Conservation (phyloP, 1,140 invertebrate species). For the Dinoponera quadriceps region DNA sequence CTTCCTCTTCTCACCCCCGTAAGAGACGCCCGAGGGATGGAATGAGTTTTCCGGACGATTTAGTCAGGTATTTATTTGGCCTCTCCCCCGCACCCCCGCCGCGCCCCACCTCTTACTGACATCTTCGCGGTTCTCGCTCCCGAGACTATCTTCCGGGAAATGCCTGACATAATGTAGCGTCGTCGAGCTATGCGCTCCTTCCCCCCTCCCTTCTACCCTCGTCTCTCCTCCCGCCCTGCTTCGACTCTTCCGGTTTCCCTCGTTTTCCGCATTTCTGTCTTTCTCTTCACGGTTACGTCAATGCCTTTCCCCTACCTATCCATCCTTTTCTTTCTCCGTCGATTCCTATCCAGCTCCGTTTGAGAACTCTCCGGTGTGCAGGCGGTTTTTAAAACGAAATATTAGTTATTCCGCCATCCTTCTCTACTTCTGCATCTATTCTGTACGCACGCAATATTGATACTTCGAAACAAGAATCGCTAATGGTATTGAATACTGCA, state of each 20-base stretch:
- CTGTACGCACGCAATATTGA: neutral
- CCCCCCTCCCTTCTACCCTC: neutral
- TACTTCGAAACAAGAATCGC: neutral
- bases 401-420: neutral
- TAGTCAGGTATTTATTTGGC: slow-evolving; percentile 79
- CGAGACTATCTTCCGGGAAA: slow-evolving; percentile 72
- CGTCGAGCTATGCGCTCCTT: slow-evolving; percentile 53
- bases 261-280: slow-evolving; percentile 29
- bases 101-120: slow-evolving; percentile 54
- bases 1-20: neutral
- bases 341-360: slow-evolving; percentile 24
- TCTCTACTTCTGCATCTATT: neutral
- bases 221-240: neutral
- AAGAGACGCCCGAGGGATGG: slow-evolving; percentile 71
- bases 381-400: slow-evolving; percentile 37
- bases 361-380: neutral
- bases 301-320: neutral
- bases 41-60: slow-evolving; percentile 81
- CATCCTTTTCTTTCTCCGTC: neutral
- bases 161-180: slow-evolving; percentile 73
- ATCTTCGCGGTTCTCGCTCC: slow-evolving; percentile 73
- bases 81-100: slow-evolving; percentile 27
- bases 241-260: slow-evolving; percentile 43
- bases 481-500: slow-evolving; percentile 18
- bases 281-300: slow-evolving; percentile 15